Percentiles rank a stretch among this genome's conserved stretches.
These are phyloP conservation scores for Rhodeus uyekii DNA, from an alignment of 2,797 vertebrate genomes.

Conservation along the genomic window DNA sequence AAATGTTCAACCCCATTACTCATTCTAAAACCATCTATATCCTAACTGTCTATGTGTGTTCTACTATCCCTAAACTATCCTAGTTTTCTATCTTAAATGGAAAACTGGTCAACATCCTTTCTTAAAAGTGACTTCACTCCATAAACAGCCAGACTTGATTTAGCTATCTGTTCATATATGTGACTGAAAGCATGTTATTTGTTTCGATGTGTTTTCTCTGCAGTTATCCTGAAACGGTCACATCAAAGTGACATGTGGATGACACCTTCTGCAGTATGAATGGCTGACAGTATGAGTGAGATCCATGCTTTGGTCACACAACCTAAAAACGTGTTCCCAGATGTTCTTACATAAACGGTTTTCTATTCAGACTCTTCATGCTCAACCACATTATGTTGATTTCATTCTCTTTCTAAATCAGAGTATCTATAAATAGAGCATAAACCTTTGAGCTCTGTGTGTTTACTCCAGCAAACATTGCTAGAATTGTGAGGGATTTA, in stretches of 20 bases:
- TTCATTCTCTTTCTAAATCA: neutral
- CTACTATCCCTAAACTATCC: neutral
- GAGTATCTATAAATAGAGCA: neutral
- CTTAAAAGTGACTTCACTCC: neutral
- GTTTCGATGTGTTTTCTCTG: slow-evolving; percentile 27
- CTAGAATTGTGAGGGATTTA: neutral
- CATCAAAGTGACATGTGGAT: slow-evolving; percentile 20
- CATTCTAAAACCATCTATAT: too few species aligned
- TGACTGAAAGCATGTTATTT: slow-evolving; percentile 24
- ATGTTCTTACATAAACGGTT: neutral
- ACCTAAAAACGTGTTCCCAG: neutral
- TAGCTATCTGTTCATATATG: neutral
- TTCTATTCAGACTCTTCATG: slow-evolving; percentile 16
- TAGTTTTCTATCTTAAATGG: neutral
- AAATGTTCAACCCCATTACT: neutral
- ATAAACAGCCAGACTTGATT: neutral
- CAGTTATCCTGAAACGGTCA: slow-evolving; percentile 26
- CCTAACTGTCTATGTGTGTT: neutral
- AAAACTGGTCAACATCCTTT: neutral
- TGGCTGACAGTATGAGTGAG: neutral
- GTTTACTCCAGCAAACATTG: slow-evolving; percentile 11
- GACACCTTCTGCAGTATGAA: slow-evolving; percentile 6
- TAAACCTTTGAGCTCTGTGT: slow-evolving; percentile 18
- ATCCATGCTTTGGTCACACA: neutral
- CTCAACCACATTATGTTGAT: neutral